Evolutionary conservation across 2,113 vertebrate species (phyloP).

Genomic region (Thryonomys swinderianus): DNA sequence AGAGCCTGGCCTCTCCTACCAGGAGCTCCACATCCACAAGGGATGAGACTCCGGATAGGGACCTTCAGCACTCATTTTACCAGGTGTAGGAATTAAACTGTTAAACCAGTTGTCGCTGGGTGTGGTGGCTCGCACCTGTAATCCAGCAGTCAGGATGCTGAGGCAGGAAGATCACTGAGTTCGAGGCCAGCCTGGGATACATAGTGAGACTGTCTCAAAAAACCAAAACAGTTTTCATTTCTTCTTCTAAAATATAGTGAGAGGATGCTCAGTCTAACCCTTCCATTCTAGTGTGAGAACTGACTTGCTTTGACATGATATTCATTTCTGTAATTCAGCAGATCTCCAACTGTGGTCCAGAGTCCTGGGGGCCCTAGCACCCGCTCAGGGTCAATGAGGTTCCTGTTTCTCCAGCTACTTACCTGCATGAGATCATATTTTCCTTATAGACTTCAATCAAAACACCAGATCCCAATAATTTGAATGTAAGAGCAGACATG

Average conservation of each 20-base stretch:
- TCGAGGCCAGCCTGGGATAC: too few species aligned
- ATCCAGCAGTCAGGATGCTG: too few species aligned
- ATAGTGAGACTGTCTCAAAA: too few species aligned
- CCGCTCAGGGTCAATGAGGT: not conserved
- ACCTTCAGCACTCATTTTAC: constrained; percentile 9
- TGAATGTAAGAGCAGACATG: not conserved
- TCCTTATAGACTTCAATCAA: constrained; percentile 20
- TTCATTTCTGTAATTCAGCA: not conserved
- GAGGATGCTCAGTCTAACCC: not conserved
- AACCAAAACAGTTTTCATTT: too few species aligned
- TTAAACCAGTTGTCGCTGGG: not conserved
- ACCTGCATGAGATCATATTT: not conserved
- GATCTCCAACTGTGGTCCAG: not conserved
- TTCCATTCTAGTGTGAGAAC: constrained; percentile 11
- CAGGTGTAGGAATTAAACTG: constrained; percentile 9
- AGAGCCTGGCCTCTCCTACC: not conserved
- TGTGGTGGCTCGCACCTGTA: too few species aligned
- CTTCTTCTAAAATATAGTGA: not conserved
- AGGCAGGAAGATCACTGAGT: too few species aligned
- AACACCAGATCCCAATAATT: not conserved
- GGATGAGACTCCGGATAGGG: not conserved
- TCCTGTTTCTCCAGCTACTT: not conserved
- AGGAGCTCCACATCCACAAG: not conserved
- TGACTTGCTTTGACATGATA: not conserved
- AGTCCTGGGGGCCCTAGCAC: not conserved